A percentile compares a stretch with the other conserved stretches of the same genome.
Evolutionary conservation across 2,797 vertebrate species (phyloP).

Genomic region (Pantherophis alleghaniensis): DNA sequence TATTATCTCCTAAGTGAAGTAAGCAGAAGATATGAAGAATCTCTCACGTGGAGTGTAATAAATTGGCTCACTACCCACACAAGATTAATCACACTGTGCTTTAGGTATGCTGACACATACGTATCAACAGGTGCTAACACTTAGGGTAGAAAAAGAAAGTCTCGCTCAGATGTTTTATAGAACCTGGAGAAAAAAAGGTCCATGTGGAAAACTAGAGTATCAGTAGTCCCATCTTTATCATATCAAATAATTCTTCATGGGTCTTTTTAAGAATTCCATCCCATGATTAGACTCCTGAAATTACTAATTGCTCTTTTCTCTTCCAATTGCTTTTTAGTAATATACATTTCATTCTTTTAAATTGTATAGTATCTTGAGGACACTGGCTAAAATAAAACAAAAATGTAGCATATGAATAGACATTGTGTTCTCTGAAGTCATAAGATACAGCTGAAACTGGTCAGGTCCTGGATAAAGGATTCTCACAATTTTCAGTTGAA

Average conservation of each 20-base stretch:
- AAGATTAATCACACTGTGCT: background rate
- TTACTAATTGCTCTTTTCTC: background rate
- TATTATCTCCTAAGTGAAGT: slow-evolving; percentile 17
- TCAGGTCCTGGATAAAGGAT: background rate
- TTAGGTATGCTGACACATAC: background rate
- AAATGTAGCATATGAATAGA: background rate
- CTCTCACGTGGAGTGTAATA: background rate
- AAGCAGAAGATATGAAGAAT: slow-evolving; percentile 10
- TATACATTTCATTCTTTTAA: background rate
- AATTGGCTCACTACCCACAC: background rate
- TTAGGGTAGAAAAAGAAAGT: background rate
- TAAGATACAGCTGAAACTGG: background rate
- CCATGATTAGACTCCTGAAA: background rate
- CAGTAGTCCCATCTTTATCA: background rate
- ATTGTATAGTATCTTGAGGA: background rate
- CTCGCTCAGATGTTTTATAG: background rate
- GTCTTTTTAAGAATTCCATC: background rate
- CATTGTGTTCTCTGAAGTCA: background rate
- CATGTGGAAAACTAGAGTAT: background rate
- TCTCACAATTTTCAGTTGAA: background rate
- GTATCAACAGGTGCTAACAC: background rate
- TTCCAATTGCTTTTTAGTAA: background rate
- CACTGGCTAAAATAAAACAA: background rate
- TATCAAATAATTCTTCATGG: background rate
- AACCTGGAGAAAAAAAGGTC: background rate